phyloP scores from a whole-genome alignment of 2,888 invertebrate species.

The Pterobdella sp. region DNA sequence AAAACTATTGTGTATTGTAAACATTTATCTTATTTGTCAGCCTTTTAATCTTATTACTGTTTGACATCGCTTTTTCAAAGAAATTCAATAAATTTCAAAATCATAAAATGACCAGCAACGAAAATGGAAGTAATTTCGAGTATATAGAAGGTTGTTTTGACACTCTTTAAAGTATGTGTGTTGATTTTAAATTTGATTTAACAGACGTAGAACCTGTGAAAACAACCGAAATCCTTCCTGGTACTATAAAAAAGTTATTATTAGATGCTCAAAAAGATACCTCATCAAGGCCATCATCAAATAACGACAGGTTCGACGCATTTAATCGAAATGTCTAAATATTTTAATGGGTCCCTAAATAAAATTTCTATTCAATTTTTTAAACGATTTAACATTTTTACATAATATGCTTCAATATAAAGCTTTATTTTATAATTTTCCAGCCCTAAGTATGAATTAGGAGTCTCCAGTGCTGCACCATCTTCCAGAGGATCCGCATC shows the following conservation, averaged over 20 bases:
- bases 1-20: not conserved
- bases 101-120: not conserved
- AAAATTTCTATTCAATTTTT: too few relatives aligned
- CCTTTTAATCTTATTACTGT: not conserved
- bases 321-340: too few relatives aligned
- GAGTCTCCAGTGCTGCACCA: not conserved
- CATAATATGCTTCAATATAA: not conserved
- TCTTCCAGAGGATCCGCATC: not conserved
- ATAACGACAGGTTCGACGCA: not conserved
- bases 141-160: not conserved
- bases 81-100: not conserved
- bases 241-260: not conserved
- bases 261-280: constrained; percentile 3
- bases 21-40: not conserved
- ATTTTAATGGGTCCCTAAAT: too few relatives aligned
- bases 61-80: not conserved
- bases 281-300: not conserved
- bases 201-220: constrained; percentile 1
- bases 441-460: constrained; percentile 1
- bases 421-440: not conserved
- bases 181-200: not conserved
- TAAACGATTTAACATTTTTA: too few relatives aligned
- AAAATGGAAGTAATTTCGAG: constrained; percentile 7
- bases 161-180: not conserved
- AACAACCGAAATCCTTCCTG: not conserved